A percentile compares a stretch with the other conserved stretches of the same genome.
phyloP scores from a whole-genome alignment of 2,888 invertebrate species.

The Drosophila emarginata region DNA sequence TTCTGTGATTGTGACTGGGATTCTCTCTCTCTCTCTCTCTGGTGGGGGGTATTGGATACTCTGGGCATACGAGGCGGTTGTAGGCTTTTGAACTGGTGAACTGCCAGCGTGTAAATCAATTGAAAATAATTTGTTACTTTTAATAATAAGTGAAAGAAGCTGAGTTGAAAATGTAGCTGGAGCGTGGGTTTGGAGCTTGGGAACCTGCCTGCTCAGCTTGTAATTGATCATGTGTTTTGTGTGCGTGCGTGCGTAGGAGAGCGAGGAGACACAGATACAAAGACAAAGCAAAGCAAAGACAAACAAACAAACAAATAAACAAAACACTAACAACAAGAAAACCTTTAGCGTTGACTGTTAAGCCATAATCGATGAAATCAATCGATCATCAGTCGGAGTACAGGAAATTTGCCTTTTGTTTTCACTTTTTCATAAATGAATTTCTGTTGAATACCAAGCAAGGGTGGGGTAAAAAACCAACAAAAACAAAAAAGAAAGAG shows the following conservation, averaged over 20 bases:
- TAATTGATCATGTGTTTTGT: conserved; percentile 73
- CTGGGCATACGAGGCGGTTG: conserved; percentile 37
- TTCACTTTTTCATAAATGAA: conserved; percentile 59
- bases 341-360: conserved; percentile 52
- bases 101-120: conserved; percentile 79
- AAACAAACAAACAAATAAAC: conserved; percentile 61
- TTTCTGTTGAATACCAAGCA: conserved; percentile 28
- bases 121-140: conserved; percentile 81
- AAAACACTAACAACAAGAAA: conserved; percentile 35
- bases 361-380: conserved; percentile 81
- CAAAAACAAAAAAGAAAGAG: conserved; percentile 16
- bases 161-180: conserved; percentile 46
- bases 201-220: conserved; percentile 58
- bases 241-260: conserved; percentile 15
- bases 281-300: too few species aligned
- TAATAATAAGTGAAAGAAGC: conserved; percentile 79
- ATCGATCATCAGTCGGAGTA: conserved; percentile 71
- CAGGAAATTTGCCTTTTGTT: conserved; percentile 39
- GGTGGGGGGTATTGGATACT: not conserved
- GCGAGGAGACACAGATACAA: conserved; percentile 48
- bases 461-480: too few species aligned
- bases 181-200: conserved; percentile 41
- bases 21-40: conserved; percentile 24
- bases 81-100: conserved; percentile 57
- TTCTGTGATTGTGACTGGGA: conserved; percentile 25